Evolutionary conservation across 2,113 vertebrate genomes (phyloP), one percentile per base, ranked within the genome.

Genomic region (Mastomys natalensis): DNA sequence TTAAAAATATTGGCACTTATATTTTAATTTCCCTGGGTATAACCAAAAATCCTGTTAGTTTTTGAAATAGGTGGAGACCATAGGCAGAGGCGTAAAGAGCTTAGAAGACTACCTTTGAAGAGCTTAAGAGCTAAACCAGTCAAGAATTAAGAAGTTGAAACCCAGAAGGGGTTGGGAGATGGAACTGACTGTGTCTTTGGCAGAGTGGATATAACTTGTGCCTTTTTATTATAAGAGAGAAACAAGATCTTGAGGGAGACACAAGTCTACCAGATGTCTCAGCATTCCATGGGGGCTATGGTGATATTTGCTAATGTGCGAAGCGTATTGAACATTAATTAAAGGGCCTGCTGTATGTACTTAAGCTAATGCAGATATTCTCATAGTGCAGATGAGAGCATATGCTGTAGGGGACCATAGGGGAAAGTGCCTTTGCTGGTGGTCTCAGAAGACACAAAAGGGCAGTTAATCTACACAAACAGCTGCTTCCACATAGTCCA

Each of bases 241-340:
- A 94, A 45, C 40, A 89, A 82, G 19, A 89, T 97, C 93, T 96
- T 97, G 78, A 93, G 96, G 95, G 88, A 91, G 53, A 62, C 22
- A 51, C 60, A 89, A 97, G 89, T 87, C 77, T 97, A 95, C 95
- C 97, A 97, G 97, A 98, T 95, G 97, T 92, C 92, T 78, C 82
- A 34, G 87, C 66, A 45, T 89, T 97, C 92, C 97, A 95, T 43
- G 90, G 82, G 97, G 97, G 81, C 97, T 92, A 82, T 73, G 90
- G 86, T 97, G 97, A 96, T 98, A 98, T 97, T 98, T 98, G 93
- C 95, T 98, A 95, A 97, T 95, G 91, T 92, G 89, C 88, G 91
- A 93, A 96, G 92, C 2, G 13, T 97, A 97, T 92, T 97, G 94
- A 96, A 58, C 94, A 95, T 97, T 98, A 97, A 98, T 98, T 98